phyloP scores from a whole-genome alignment of 23 tunicate species.

The Halocynthia roretzi region DNA sequence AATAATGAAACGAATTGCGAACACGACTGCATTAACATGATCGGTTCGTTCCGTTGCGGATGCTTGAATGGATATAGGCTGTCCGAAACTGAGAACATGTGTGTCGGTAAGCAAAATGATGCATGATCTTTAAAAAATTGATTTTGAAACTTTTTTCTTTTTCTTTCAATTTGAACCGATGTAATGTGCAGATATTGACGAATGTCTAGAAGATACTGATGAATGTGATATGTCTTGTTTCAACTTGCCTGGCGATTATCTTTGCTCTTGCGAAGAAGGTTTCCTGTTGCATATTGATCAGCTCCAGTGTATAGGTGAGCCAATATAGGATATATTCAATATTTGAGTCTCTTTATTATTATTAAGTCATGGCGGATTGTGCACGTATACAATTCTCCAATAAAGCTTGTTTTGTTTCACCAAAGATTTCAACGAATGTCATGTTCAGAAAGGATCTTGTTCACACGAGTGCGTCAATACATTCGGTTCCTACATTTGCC shows the following conservation, averaged over 20 bases:
- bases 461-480: slow-evolving; percentile 67
- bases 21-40: slow-evolving; percentile 24
- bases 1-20: slow-evolving; percentile 3
- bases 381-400: too few species aligned
- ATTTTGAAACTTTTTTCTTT: not conserved
- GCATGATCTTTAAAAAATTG: too few species aligned
- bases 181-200: slow-evolving; percentile 41
- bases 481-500: slow-evolving; percentile 61
- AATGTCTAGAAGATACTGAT: slow-evolving; percentile 54
- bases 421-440: slow-evolving; percentile 75
- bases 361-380: too few species aligned
- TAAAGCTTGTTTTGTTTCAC: not conserved
- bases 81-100: slow-evolving; percentile 4
- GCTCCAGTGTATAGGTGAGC: slow-evolving; percentile 45
- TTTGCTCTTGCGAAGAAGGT: slow-evolving; percentile 18
- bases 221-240: slow-evolving; percentile 66
- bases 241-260: slow-evolving; percentile 16
- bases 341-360: too few species aligned
- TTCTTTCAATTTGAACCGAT: not conserved
- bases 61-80: slow-evolving; percentile 38
- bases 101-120: slow-evolving; percentile 23
- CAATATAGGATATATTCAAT: too few species aligned
- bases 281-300: slow-evolving; percentile 60
- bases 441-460: slow-evolving; percentile 70
- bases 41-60: slow-evolving; percentile 37